Base-by-base conservation (phyloP, 2,797 vertebrate species). In the Manis crassicaudata region DNA sequence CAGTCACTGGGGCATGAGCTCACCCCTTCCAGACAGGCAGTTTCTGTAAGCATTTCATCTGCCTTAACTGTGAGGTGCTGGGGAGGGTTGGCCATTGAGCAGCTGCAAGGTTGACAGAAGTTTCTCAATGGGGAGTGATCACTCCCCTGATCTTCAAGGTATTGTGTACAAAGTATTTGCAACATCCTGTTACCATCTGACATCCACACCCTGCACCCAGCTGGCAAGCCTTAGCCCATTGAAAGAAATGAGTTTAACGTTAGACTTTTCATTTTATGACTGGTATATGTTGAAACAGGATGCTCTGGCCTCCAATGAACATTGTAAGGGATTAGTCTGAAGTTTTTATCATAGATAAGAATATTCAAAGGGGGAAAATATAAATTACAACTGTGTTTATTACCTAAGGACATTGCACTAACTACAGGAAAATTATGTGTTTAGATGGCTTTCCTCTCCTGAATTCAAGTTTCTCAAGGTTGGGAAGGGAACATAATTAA, bases 1-100 rank as follows among this genome's bases (percentile, higher is more conserved):
- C 79, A 72, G 96, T 90, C 84, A 35, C 50, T 92, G 79, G 62
- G 73, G 68, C 79, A 70, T 97, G 97, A 98, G 96, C 94, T 98
- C 96, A 97, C 88, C 94, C 83, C 88, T 97, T 97, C 97, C 95
- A 98, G 50, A 27, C 52, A n/a, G 91, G 70, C 50, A 89, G 73
- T 96, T 97, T 98, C 96, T 96, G 43, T 76, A 93, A 95, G 88
- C 18, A 75, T 81, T 6, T 0, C 60, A 46, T 60, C 82, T 83
- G 65, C 50, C 50, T 56, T 88, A 80, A 97, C 93, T 37, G 97
- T 43, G 62, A 72, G 94, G 88, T 87, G 89, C 72, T 35, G 37
- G 65, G 43, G 63, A 94, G 92, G 86, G 67, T 68, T 94, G 62
- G 82, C 91, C 21, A 0, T 8, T 82, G 80, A 95, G 90, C 83